Evolutionary conservation across 2,797 vertebrate genomes (phyloP).

Genomic region (Cuniculus paca): DNA sequence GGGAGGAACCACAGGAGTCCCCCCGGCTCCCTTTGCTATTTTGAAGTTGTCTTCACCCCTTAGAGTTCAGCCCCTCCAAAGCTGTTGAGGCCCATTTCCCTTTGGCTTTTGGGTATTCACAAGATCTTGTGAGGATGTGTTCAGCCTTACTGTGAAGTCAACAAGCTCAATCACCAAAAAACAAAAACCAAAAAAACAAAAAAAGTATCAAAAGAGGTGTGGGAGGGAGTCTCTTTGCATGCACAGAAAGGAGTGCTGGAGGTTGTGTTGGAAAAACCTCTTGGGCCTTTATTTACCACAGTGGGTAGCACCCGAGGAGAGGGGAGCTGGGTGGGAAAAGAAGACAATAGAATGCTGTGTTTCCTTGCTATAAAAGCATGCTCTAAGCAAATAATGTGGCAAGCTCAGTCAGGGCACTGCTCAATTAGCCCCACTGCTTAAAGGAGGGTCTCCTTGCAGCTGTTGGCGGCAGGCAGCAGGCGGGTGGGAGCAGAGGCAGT

Average conservation of each 20-base stretch:
- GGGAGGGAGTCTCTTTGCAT: neutral
- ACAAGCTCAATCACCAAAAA: neutral
- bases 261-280: slow-evolving; percentile 53
- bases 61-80: neutral
- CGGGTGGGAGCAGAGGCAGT: neutral
- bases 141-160: neutral
- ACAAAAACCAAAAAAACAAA: too few species aligned
- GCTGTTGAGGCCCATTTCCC: neutral
- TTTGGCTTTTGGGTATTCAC: neutral
- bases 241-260: slow-evolving; percentile 31
- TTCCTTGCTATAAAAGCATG: slow-evolving; percentile 79
- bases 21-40: neutral
- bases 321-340: neutral
- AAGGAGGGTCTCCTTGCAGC: slow-evolving; percentile 78
- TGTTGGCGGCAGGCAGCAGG: slow-evolving; percentile 34
- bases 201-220: neutral
- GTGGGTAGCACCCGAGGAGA: slow-evolving; percentile 47
- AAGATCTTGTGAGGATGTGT: neutral
- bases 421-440: slow-evolving; percentile 81
- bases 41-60: neutral
- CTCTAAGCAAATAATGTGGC: slow-evolving; percentile 78
- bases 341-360: slow-evolving; percentile 83
- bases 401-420: slow-evolving; percentile 70
- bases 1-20: neutral
- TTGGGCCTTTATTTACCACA: slow-evolving; percentile 72